A percentile compares a stretch with the other conserved stretches of the same genome.
Conservation (phyloP, 2,113 vertebrate genomes). For the Chaetodon trifascialis region DNA sequence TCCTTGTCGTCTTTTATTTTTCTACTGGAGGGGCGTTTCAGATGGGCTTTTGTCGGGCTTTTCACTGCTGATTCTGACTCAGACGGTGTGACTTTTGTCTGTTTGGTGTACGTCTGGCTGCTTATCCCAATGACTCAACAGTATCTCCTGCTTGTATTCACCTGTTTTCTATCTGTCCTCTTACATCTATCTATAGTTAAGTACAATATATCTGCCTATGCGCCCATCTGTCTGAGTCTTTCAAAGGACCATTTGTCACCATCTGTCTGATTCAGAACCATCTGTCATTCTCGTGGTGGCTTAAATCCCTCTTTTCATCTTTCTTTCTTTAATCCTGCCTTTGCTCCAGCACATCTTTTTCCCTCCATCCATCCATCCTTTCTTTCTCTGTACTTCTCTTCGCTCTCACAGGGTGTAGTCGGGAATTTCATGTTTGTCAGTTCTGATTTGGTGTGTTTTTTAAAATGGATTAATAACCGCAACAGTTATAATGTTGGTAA, state of each 20-base stretch:
- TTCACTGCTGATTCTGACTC: constrained; percentile 15
- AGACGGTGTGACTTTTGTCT: neutral
- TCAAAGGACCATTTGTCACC: constrained; percentile 37
- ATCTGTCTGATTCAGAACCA: constrained; percentile 45
- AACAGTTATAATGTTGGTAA: constrained; percentile 51
- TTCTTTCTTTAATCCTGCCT: constrained; percentile 22
- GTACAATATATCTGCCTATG: constrained; percentile 20
- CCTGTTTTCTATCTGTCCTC: neutral
- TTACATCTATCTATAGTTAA: constrained; percentile 3
- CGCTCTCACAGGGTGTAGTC: constrained; percentile 56
- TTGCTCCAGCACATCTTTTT: constrained; percentile 21
- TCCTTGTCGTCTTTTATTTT: neutral
- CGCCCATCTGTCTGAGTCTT: constrained; percentile 36
- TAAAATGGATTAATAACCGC: constrained; percentile 65
- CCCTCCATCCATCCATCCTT: neutral
- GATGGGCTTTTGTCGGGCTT: constrained; percentile 5
- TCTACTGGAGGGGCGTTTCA: neutral
- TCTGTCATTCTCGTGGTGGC: constrained; percentile 48
- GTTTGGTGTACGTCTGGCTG: neutral
- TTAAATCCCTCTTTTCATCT: constrained; percentile 39
- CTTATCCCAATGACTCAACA: constrained; percentile 4
- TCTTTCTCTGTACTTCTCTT: constrained; percentile 23
- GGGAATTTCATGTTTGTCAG: constrained; percentile 46
- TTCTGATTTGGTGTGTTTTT: constrained; percentile 63
- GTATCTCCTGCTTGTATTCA: constrained; percentile 15